These are phyloP conservation scores for Drosophila prosaltans DNA, from an alignment of 1,140 invertebrate genomes.

Conservation along the genomic window DNA sequence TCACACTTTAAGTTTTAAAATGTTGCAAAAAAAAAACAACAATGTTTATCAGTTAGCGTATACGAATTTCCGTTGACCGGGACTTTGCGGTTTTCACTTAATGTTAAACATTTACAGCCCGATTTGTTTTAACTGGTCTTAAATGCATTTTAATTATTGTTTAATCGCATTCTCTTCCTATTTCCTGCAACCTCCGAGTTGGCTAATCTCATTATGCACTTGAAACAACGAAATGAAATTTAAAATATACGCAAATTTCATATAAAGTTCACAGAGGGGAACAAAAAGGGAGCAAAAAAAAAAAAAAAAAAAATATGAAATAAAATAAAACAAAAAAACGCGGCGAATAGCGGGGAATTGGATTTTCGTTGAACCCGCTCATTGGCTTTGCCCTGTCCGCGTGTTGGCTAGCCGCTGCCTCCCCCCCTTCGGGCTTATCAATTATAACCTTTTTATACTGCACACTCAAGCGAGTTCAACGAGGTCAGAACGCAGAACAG, in stretches of 20 bases:
- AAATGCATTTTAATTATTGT: slow-evolving; percentile 58
- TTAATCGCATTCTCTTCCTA: background rate
- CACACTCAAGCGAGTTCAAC: slow-evolving; percentile 13
- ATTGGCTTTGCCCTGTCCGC: background rate
- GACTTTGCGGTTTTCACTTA: slow-evolving; percentile 5
- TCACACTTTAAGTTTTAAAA: too few species aligned
- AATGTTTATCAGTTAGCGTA: background rate
- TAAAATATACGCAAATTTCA: slow-evolving; percentile 5
- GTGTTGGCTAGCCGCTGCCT: background rate
- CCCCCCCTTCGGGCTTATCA: slow-evolving; percentile 40
- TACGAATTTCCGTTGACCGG: background rate
- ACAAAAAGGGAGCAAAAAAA: too few species aligned
- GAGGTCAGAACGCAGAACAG: slow-evolving; percentile 13
- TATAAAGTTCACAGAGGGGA: background rate
- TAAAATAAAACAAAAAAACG: background rate
- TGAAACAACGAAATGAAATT: slow-evolving; percentile 1
- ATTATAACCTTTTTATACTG: slow-evolving; percentile 30
- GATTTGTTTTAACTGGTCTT: slow-evolving; percentile 35
- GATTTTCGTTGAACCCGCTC: background rate
- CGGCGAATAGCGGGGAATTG: background rate
- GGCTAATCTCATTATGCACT: slow-evolving; percentile 13
- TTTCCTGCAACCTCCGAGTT: background rate
- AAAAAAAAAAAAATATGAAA: too few species aligned
- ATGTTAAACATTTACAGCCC: slow-evolving; percentile 13
- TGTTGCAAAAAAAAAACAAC: too few species aligned